Evolutionary conservation across 1,140 invertebrate genomes (phyloP), one percentile per base, ranked within the genome.

Genomic region (Trichonephila clavata): DNA sequence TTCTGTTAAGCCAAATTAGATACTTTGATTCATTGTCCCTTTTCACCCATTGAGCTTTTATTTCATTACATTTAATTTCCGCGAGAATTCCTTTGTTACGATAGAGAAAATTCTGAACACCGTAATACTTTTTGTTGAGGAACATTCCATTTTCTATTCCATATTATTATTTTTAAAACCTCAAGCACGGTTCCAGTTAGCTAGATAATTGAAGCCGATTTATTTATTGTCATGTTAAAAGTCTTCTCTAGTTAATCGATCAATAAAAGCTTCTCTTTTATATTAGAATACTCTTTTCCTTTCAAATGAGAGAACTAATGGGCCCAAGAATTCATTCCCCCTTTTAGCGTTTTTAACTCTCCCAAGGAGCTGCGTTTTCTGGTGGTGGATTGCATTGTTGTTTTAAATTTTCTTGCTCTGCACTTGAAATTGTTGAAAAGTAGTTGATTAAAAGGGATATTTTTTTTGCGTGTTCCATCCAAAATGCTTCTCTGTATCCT

Each of bases 121-220:
- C 20, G 39, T 39, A 50, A 32, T 71, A 57, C 39, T 89, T 57
- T 80, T 84, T 84, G 43, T 84, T 84, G 50, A 24, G 83, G 43
- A n/a, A 39, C 86, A 65, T 61, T 63, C 86, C 86, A 63, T 87
- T 87, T 61, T 87, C 61, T 39, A 6, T 21, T 65, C 61, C 86
- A 63, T 43, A 43, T 87, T 65, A 87, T 89, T 89, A 71, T 89
- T 89, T 71, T 89, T 27, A 89, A 89, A 68, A 27, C 77, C 90
- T 27, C 27, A 39, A 81, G 39, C 77, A 63, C 50, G 81, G 81
- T 89, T 71, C 18, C 63, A 89, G 61, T 71, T 88, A 63, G 20
- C n/a, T 60, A 92, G 80, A 92, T 92, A 92, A 92, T 86, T 92
- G 81, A 92, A 92, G 86, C 81, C 81, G 81, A 92, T 92, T 92